phyloP scores from a whole-genome alignment of 2,797 vertebrate genomes.

The Myotis pilosus region DNA sequence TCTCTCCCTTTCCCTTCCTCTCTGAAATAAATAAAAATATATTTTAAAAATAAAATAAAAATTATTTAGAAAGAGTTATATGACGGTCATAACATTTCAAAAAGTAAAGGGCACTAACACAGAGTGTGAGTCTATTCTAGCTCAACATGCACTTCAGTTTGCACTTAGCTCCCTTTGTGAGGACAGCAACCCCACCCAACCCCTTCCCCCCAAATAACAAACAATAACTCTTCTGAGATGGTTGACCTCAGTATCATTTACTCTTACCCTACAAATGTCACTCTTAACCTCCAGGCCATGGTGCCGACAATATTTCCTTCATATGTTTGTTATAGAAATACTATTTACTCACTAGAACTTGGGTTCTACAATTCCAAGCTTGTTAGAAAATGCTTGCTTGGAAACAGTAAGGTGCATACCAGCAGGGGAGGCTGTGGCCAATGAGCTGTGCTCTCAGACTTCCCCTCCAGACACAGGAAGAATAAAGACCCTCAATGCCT shows the following conservation, averaged over 20 bases:
- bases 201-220: neutral
- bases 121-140: neutral
- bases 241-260: fast-evolving
- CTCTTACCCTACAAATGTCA: neutral
- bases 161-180: neutral
- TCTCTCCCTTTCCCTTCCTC: no score
- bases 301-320: fast-evolving
- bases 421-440: neutral
- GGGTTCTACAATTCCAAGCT: neutral
- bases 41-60: neutral
- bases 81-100: neutral
- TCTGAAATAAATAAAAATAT: no score
- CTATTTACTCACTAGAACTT: neutral
- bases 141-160: neutral
- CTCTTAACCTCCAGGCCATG: neutral
- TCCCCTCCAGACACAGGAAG: neutral
- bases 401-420: no score
- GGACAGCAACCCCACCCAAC: neutral
- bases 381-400: neutral
- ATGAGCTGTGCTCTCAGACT: neutral
- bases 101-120: neutral
- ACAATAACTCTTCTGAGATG: neutral
- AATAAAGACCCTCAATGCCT: neutral
- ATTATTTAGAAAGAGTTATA: neutral
- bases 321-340: neutral